Evolutionary conservation across 2,888 invertebrate species (phyloP), one percentile per base, ranked within the genome.

Genomic region (Hyppa rectilinea): DNA sequence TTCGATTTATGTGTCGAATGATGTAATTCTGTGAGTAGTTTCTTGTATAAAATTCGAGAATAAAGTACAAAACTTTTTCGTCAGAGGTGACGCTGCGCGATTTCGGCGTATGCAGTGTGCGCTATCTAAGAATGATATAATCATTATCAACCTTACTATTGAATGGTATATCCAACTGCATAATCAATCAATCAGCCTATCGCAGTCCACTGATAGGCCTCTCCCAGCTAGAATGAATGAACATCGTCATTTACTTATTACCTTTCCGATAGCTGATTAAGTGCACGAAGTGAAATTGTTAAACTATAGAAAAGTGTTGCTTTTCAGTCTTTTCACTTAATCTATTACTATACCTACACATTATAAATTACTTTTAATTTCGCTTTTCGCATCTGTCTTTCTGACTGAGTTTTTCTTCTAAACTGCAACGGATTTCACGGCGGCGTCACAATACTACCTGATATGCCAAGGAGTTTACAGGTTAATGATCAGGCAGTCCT

Each of bases 1-100:
- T 71, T 43, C 40, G 49, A 20, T 78, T 78, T 73, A 29, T 77
- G 58, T 62, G 58, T 80, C 62, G 31, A 38, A 49, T 76, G 40
- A 79, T 43, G 60, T 52, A 36, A 49, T 31, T 20, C 2, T 40
- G 26, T 45, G 50, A 20, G 38, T 38, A 79, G 43, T 62, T 52
- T 45, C 10, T 10, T 20, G 20, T 50, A 5, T 29, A 4, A 56
- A 43, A 40, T 34, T 70, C n/a, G n/a, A 60, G 60, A 72, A 59
- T 38, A 38, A n/a, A 38, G 12, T 63, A 29, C 12, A 31, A 40
- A 14, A 43, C 20, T 40, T 20, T 5, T 23, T 40, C 9, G 40
- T 40, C 43, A 40, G 4, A 9, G 2, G 59, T 14, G 36, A 38
- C 7, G 6, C 10, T 29, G n/a, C 17, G 20, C 12, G 20, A 38